Conservation (phyloP, 2,888 invertebrate species). For the Bellardia bayeri region DNA sequence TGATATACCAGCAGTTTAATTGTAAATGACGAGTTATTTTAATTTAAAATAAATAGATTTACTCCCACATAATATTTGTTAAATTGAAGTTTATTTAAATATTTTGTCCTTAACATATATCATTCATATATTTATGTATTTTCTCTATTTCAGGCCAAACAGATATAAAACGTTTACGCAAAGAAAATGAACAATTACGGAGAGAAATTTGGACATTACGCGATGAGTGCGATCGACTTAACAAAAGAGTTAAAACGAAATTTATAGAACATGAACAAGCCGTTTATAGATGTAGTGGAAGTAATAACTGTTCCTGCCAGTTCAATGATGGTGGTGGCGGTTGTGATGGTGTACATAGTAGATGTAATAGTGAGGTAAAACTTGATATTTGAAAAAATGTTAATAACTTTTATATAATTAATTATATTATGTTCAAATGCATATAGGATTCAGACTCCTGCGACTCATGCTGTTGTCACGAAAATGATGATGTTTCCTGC, state of each 20-base stretch:
- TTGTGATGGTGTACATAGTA: slow-evolving; percentile 77
- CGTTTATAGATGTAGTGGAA: slow-evolving; percentile 77
- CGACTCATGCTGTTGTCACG: slow-evolving; percentile 81
- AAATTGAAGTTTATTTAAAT: too few relatives aligned
- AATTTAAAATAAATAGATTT: too few relatives aligned
- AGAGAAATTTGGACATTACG: slow-evolving; percentile 94
- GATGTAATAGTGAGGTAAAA: slow-evolving; percentile 81
- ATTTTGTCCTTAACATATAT: too few relatives aligned
- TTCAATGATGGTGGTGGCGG: slow-evolving; percentile 76
- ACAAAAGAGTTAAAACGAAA: slow-evolving; percentile 89
- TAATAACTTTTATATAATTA: background rate
- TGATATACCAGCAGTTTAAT: too few relatives aligned
- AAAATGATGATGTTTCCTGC: slow-evolving; percentile 78
- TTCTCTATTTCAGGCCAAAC: slow-evolving; percentile 88
- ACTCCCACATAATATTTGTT: too few relatives aligned
- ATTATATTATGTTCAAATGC: too few relatives aligned
- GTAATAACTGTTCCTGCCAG: slow-evolving; percentile 75
- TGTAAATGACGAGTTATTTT: too few relatives aligned
- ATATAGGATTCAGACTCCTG: slow-evolving; percentile 83
- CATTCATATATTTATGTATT: slow-evolving; percentile 6
- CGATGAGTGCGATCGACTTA: slow-evolving; percentile 94
- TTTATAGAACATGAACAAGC: slow-evolving; percentile 80
- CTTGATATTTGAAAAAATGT: background rate
- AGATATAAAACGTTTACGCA: slow-evolving; percentile 93
- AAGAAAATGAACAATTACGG: slow-evolving; percentile 94